Conservation (phyloP, 2,797 vertebrate genomes). For the Spondyliosoma cantharus region DNA sequence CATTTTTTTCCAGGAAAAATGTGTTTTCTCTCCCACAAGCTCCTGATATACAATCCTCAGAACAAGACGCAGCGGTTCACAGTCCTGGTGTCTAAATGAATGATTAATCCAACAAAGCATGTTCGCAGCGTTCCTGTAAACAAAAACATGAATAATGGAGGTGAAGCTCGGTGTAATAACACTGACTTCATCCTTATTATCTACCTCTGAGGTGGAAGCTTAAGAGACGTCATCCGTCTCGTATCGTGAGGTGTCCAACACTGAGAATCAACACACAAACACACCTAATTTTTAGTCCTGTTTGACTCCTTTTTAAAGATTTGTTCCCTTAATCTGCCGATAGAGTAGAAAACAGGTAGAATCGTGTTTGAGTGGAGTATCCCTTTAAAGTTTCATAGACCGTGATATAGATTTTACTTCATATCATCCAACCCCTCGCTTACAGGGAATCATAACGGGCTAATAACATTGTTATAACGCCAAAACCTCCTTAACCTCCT, state of each 20-base stretch:
- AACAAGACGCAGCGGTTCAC: neutral
- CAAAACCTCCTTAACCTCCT: neutral
- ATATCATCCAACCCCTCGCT: too few species aligned
- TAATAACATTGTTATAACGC: neutral
- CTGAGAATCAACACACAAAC: too few species aligned
- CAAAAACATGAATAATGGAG: neutral
- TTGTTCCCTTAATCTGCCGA: too few species aligned
- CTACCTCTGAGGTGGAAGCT: neutral
- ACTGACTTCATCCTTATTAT: neutral
- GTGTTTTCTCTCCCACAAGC: constrained; percentile 1
- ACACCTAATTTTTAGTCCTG: too few species aligned
- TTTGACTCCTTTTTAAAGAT: too few species aligned
- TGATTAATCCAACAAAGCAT: neutral
- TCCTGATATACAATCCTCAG: constrained; percentile 4
- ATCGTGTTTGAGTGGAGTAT: too few species aligned
- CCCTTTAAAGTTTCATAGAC: too few species aligned
- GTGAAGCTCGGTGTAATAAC: neutral
- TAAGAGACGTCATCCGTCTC: neutral
- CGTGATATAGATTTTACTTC: too few species aligned
- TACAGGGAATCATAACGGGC: neutral
- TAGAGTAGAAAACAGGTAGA: too few species aligned
- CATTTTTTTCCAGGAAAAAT: neutral
- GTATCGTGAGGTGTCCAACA: too few species aligned
- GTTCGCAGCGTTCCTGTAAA: neutral
- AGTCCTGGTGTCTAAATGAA: neutral